Base-by-base conservation (phyloP, 2,113 vertebrate genomes). In the Archocentrus centrarchus region DNA sequence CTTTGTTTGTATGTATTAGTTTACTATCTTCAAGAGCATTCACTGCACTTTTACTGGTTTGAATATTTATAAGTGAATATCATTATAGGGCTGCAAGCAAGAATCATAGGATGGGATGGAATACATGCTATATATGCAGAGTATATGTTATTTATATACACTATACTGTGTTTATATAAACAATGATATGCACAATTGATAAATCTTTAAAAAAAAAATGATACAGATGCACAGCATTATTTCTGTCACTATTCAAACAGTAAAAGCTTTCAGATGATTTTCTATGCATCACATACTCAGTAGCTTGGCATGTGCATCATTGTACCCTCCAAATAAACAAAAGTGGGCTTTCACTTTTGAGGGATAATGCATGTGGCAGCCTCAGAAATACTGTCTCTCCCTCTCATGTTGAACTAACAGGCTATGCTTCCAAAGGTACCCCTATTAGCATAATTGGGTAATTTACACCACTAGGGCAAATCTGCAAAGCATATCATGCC, bases 401-500 rank as follows among this genome's bases (percentile, higher is more conserved):
- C 59, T 83, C 39, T 83, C 22, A 82, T 89, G 80, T 86, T 86
- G 32, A 80, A 82, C 82, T 77, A 89, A 88, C 79, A 58, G 79
- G 77, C 58, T 75, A 35, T 70, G 22, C 84, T 68, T 88, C 47
- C 86, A 91, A 85, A 89, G 58, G 79, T 75, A 81, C 57, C 76
- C 20, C 32, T 68, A 86, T 91, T 90, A 80, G 79, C 88, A 89
- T 87, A 91, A 86, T 75, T 81, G 83, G 60, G 76, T 84, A 80
- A 89, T 92, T 90, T 86, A 90, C 59, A 89, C 53, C 37, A 62
- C 81, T 47, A 68, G 55, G 57, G 73, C 3, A 22, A 82, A 88
- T 81, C 14, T 41, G 59, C 5, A 70, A 88, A 90, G 86, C 78
- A 90, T 82, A 86, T 85, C 75, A 81, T 79, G 61, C 59, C 11